These are phyloP conservation scores for Oceanites oceanicus DNA, from an alignment of 2,113 vertebrate species.

Conservation along the genomic window DNA sequence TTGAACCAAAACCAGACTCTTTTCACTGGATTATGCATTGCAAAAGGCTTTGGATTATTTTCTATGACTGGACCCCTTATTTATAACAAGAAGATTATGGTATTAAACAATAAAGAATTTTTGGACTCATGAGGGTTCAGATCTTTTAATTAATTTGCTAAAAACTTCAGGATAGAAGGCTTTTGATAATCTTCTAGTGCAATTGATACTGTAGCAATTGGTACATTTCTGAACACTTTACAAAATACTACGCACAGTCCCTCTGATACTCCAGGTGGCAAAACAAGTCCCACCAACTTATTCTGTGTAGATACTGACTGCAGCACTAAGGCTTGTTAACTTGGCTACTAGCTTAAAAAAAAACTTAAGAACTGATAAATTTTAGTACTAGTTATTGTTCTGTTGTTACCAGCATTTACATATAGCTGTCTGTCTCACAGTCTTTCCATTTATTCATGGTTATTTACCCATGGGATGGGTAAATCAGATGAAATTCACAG, in stretches of 20 bases:
- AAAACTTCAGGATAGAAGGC: slow-evolving; percentile 24
- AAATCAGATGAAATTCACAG: not conserved
- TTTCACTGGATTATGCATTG: slow-evolving; percentile 57
- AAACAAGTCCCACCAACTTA: not conserved
- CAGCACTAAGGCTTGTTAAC: not conserved
- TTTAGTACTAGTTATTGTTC: not conserved
- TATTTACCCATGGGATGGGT: not conserved
- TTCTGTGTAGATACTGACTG: not conserved
- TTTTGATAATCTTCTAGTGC: slow-evolving; percentile 19
- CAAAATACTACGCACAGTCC: not conserved
- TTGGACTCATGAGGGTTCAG: not conserved
- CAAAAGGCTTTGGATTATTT: slow-evolving; percentile 58
- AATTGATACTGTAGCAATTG: not conserved
- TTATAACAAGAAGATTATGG: slow-evolving; percentile 62
- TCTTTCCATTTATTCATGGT: not conserved
- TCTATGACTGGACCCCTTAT: slow-evolving; percentile 46
- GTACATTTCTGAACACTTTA: not conserved
- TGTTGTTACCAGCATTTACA: not conserved
- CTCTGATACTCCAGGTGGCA: not conserved
- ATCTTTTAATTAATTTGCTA: slow-evolving; percentile 55
- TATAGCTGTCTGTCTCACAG: not conserved
- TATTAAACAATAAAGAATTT: slow-evolving; percentile 59
- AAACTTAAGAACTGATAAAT: not conserved
- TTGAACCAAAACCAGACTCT: not conserved
- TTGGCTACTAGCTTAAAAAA: not conserved